Evolutionary conservation across 2,797 vertebrate genomes (phyloP).

Genomic region (Sparus aurata): DNA sequence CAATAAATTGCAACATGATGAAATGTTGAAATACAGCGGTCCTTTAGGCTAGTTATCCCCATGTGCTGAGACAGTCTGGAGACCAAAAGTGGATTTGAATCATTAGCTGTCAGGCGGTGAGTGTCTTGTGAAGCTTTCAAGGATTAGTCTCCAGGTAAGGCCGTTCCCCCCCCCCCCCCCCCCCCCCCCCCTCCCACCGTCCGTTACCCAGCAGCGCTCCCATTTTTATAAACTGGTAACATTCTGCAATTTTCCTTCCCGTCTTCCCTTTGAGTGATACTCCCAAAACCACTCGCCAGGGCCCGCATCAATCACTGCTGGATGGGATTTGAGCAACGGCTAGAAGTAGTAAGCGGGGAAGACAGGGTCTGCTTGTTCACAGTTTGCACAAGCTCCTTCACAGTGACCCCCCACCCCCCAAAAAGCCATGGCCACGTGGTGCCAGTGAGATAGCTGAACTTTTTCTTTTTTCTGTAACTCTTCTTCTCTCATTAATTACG

Average conservation of each 20-base stretch:
- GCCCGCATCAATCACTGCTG: slow-evolving; percentile 63
- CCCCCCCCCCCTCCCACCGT: too few relatives aligned
- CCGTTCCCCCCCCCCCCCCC: too few relatives aligned
- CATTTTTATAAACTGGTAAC: slow-evolving; percentile 64
- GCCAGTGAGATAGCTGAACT: slow-evolving; percentile 30
- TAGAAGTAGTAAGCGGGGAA: slow-evolving; percentile 13
- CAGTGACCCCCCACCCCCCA: slow-evolving; percentile 13
- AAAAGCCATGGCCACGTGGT: slow-evolving; percentile 4
- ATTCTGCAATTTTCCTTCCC: slow-evolving; percentile 41
- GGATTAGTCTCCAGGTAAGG: slow-evolving; percentile 73
- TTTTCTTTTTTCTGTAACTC: slow-evolving; percentile 47
- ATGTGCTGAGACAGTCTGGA: slow-evolving; percentile 37
- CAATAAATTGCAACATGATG: slow-evolving; percentile 19
- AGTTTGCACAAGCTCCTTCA: slow-evolving; percentile 36
- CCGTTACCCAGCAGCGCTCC: slow-evolving; percentile 40
- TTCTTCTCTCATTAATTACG: slow-evolving; percentile 69
- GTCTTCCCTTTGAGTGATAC: slow-evolving; percentile 56
- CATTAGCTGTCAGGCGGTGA: slow-evolving; percentile 44
- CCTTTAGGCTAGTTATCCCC: slow-evolving; percentile 30
- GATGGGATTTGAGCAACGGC: slow-evolving; percentile 61
- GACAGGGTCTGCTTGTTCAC: slow-evolving; percentile 55
- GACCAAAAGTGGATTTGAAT: slow-evolving; percentile 53
- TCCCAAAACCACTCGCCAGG: slow-evolving; percentile 54
- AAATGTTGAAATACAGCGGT: slow-evolving; percentile 33
- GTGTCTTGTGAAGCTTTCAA: slow-evolving; percentile 54